Percentiles rank a stretch among this genome's conserved stretches.
Evolutionary conservation across 2,888 invertebrate species (phyloP).

Genomic region (Mayetiola destructor): DNA sequence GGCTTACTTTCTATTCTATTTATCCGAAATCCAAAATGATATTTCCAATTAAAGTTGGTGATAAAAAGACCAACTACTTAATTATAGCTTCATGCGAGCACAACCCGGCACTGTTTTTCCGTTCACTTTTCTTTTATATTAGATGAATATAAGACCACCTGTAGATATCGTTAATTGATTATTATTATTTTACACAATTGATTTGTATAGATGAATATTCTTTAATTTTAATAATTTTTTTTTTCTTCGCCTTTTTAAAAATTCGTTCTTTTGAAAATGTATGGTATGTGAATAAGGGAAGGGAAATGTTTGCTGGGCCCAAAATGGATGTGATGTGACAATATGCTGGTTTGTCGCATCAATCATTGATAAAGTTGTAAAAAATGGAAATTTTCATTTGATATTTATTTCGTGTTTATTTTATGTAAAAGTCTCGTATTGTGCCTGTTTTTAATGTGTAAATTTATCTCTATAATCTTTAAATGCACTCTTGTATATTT

Average conservation of each 20-base stretch:
- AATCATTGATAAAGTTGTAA: neutral
- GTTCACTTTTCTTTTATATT: no score
- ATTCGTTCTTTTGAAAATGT: no score
- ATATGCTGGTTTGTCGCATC: neutral
- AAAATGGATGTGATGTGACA: neutral
- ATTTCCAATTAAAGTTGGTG: no score
- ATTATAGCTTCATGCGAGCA: no score
- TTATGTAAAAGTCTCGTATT: conserved; percentile 4
- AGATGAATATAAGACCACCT: no score
- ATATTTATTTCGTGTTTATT: neutral
- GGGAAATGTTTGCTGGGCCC: neutral
- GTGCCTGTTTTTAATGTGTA: conserved; percentile 7
- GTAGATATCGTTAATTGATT: no score
- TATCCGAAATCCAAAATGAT: no score
- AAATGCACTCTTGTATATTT: neutral
- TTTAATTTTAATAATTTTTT: neutral
- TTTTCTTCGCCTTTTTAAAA: no score
- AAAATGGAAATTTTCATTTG: neutral
- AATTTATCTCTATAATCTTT: conserved; percentile 10
- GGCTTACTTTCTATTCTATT: no score
- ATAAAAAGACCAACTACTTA: no score
- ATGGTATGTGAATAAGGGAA: neutral
- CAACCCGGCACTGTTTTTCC: no score
- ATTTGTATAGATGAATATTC: neutral
- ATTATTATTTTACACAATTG: no score